Percentiles rank a stretch among this genome's conserved stretches.
Conservation (phyloP, 2,797 vertebrate species). For the Lophura swinhoii region DNA sequence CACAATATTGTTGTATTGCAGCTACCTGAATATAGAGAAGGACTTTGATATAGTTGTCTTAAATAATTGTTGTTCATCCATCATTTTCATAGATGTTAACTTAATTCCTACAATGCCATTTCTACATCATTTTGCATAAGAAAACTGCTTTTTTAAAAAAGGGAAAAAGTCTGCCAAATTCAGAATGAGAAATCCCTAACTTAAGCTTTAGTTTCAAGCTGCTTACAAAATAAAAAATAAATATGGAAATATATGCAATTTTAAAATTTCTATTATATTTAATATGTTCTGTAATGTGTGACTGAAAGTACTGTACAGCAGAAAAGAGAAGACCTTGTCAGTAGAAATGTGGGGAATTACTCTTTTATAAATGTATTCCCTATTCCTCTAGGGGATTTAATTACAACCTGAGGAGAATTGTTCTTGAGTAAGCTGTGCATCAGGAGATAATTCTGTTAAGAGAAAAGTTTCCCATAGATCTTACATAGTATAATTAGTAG, state of each 20-base stretch:
- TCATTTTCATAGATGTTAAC: background rate
- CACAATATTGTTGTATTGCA: background rate
- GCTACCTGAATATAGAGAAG: background rate
- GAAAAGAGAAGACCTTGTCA: background rate
- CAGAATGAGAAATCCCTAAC: background rate
- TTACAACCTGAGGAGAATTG: background rate
- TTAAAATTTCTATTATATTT: background rate
- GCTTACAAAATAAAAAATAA: background rate
- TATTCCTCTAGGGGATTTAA: background rate
- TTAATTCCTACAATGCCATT: background rate
- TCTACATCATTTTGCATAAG: background rate
- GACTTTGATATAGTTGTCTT: background rate
- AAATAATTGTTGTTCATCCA: background rate
- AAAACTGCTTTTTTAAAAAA: background rate
- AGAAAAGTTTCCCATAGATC: background rate
- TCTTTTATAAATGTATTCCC: background rate
- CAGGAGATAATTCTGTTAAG: slow-evolving; percentile 14
- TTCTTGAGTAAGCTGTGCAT: background rate
- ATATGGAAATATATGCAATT: fast-evolving
- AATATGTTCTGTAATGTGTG: background rate
- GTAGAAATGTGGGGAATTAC: background rate
- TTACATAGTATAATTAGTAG: background rate
- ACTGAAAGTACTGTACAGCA: background rate
- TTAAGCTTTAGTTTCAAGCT: background rate
- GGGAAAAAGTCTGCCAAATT: background rate